Evolutionary conservation across 2,888 invertebrate genomes (phyloP).

Genomic region (Drosophila lutescens): DNA sequence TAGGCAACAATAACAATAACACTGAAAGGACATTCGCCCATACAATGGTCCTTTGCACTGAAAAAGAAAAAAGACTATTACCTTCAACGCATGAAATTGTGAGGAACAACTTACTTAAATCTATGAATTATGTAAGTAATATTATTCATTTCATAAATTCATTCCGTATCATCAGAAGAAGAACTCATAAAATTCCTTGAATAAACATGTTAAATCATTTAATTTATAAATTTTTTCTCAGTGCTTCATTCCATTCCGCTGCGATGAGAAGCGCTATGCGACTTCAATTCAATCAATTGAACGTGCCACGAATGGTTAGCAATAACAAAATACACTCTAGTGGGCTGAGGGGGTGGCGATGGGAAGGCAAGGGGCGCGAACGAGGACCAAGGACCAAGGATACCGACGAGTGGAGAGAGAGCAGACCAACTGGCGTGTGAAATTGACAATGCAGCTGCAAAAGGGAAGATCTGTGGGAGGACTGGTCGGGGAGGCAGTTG

Average conservation of each 20-base stretch:
- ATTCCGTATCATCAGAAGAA: no score
- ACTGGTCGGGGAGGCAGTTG: not conserved
- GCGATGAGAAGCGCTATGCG: conserved; percentile 52
- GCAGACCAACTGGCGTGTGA: conserved; percentile 69
- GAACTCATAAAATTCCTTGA: no score
- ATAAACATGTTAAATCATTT: no score
- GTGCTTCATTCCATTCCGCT: conserved; percentile 40
- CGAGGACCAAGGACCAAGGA: conserved; percentile 27
- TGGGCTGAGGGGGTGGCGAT: not conserved
- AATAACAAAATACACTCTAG: conserved; percentile 55
- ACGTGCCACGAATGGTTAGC: conserved; percentile 76
- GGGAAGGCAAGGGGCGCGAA: conserved; percentile 3
- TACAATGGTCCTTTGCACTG: not conserved
- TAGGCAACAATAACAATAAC: conserved; percentile 50
- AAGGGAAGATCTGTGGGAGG: conserved; percentile 22
- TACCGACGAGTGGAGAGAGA: conserved; percentile 4
- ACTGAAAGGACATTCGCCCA: conserved; percentile 16
- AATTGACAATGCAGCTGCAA: conserved; percentile 73
- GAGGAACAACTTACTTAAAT: no score
- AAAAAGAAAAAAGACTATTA: no score
- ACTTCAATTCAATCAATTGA: conserved; percentile 79
- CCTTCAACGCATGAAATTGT: no score
- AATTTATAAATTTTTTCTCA: not conserved
- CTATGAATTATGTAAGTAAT: no score
- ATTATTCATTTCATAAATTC: no score